Conservation (phyloP, 1,140 invertebrate genomes). For the Acyrthosiphon pisum region DNA sequence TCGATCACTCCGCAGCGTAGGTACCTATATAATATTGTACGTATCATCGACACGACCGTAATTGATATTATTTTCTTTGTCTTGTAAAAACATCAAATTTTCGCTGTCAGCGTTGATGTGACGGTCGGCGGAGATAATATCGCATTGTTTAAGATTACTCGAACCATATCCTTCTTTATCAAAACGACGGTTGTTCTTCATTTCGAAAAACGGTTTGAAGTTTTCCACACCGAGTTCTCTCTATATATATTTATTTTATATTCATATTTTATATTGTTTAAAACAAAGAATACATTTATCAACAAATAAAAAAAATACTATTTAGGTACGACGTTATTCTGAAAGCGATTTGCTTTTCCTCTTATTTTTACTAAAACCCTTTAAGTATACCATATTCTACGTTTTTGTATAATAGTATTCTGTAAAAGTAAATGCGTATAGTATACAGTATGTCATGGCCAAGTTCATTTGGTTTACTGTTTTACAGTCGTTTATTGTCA, state of each 20-base stretch:
- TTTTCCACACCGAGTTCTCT: not conserved
- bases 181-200: not conserved
- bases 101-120: not conserved
- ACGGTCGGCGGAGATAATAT: not conserved
- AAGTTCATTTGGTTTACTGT: not conserved
- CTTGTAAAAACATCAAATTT: not conserved
- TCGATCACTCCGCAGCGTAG: not conserved
- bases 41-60: not conserved
- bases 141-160: not conserved
- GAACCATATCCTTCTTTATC: not conserved
- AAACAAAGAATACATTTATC: slow-evolving; percentile 11
- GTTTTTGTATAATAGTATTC: not conserved
- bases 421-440: not conserved
- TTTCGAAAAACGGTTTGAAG: not conserved
- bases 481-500: not conserved
- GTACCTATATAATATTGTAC: not conserved
- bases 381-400: not conserved
- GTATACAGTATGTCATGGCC: not conserved
- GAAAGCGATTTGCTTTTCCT: not conserved
- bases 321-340: not conserved
- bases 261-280: slow-evolving; percentile 20
- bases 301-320: not conserved
- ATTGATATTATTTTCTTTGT: not conserved
- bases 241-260: not conserved
- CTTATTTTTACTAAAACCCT: not conserved